These are phyloP conservation scores for Stictonetta naevosa DNA, from an alignment of 2,113 vertebrate species.

Conservation along the genomic window DNA sequence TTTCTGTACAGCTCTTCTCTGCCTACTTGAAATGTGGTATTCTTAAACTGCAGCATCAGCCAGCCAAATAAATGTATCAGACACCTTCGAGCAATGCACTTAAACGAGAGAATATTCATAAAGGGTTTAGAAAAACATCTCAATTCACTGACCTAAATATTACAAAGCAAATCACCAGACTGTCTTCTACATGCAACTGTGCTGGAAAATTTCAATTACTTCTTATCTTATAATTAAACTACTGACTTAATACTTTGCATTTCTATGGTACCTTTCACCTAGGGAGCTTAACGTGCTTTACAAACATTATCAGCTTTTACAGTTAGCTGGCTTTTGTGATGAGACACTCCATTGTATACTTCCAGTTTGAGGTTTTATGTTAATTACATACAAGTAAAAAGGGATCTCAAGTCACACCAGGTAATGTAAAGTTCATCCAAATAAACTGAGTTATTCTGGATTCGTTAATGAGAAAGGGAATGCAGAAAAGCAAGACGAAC, in stretches of 20 bases:
- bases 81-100: slow-evolving; percentile 66
- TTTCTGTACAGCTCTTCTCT: slow-evolving; percentile 26
- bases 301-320: slow-evolving; percentile 48
- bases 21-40: slow-evolving; percentile 41
- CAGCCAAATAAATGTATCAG: slow-evolving; percentile 60
- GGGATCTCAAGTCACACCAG: background rate
- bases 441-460: background rate
- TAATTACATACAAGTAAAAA: slow-evolving; percentile 21
- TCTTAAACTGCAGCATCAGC: slow-evolving; percentile 59
- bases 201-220: slow-evolving; percentile 61
- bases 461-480: background rate
- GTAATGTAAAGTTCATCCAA: slow-evolving; percentile 36
- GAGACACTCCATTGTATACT: slow-evolving; percentile 1
- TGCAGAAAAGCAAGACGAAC: background rate
- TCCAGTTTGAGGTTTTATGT: slow-evolving; percentile 2
- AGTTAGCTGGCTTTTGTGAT: slow-evolving; percentile 37
- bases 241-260: slow-evolving; percentile 43
- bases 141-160: slow-evolving; percentile 77
- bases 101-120: slow-evolving; percentile 69
- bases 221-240: slow-evolving; percentile 70
- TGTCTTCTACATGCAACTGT: background rate
- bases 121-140: slow-evolving; percentile 63
- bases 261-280: slow-evolving; percentile 53
- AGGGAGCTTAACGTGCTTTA: slow-evolving; percentile 34
- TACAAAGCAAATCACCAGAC: slow-evolving; percentile 59